Evolutionary conservation across 2,888 invertebrate genomes (phyloP).

Genomic region (Nudaria mundana): DNA sequence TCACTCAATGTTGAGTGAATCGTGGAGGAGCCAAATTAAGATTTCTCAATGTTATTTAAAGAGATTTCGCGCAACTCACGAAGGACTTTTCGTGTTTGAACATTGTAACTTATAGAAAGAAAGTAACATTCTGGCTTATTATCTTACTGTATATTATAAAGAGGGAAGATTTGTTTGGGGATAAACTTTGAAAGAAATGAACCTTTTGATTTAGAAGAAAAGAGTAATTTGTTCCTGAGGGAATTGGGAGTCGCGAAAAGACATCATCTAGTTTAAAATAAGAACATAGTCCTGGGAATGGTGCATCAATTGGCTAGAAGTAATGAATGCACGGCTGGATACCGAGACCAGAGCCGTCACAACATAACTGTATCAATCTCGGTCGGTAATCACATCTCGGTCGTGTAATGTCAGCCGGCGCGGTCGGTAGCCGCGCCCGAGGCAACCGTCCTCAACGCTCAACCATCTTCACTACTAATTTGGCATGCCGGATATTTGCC

Average conservation of each 20-base stretch:
- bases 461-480: conserved; percentile 55
- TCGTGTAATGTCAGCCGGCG: conserved; percentile 58
- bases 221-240: too few species aligned
- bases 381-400: conserved; percentile 69
- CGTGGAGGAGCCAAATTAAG: conserved; percentile 33
- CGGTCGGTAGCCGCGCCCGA: conserved; percentile 56
- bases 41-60: conserved; percentile 39
- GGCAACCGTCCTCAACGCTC: conserved; percentile 27
- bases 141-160: too few species aligned
- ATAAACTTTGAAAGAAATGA: too few species aligned
- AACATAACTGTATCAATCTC: conserved; percentile 73
- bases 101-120: conserved; percentile 28
- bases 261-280: too few species aligned
- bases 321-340: conserved; percentile 53
- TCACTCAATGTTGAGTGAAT: conserved; percentile 36
- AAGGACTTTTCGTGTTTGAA: conserved; percentile 17
- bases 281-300: conserved; percentile 56
- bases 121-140: too few species aligned
- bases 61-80: conserved; percentile 43
- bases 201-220: too few species aligned
- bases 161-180: too few species aligned
- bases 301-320: conserved; percentile 29
- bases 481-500: conserved; percentile 63
- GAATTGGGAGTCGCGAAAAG: too few species aligned
- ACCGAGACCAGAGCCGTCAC: conserved; percentile 65